Evolutionary conservation across 2,888 invertebrate species (phyloP).

Genomic region (Blastobasis adustella): DNA sequence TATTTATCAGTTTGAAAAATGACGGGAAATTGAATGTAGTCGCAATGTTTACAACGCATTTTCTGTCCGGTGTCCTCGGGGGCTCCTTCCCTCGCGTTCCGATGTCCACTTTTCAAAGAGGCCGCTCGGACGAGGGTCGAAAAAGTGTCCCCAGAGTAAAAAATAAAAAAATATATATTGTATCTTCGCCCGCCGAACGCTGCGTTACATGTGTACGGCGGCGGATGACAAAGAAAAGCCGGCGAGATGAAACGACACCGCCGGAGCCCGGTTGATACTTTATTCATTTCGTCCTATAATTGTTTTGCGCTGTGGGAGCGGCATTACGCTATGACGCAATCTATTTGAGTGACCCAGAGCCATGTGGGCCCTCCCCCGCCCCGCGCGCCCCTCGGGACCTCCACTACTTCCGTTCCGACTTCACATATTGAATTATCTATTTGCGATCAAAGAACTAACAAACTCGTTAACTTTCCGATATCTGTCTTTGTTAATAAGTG

Average conservation of each 20-base stretch:
- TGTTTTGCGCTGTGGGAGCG: slow-evolving; percentile 56
- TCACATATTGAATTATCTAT: slow-evolving; percentile 43
- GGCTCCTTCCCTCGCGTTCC: slow-evolving; percentile 74
- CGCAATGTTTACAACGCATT: slow-evolving; percentile 76
- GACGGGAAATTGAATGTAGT: slow-evolving; percentile 77
- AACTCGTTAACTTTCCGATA: background rate
- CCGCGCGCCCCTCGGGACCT: slow-evolving; percentile 25
- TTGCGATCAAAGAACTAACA: slow-evolving; percentile 34
- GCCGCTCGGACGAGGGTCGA: slow-evolving; percentile 75
- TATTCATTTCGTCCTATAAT: slow-evolving; percentile 66
- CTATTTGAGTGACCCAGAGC: slow-evolving; percentile 61
- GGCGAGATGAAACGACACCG: slow-evolving; percentile 38
- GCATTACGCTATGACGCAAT: slow-evolving; percentile 60
- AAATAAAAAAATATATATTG: slow-evolving; percentile 72
- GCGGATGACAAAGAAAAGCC: slow-evolving; percentile 62
- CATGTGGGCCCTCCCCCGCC: slow-evolving; percentile 32
- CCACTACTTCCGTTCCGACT: slow-evolving; percentile 19
- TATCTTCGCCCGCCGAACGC: slow-evolving; percentile 59
- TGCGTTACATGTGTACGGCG: slow-evolving; percentile 46
- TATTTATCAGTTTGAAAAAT: slow-evolving; percentile 77
- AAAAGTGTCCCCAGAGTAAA: slow-evolving; percentile 74
- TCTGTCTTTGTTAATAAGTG: too few relatives aligned
- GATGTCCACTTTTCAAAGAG: slow-evolving; percentile 76
- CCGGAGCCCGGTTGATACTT: slow-evolving; percentile 46
- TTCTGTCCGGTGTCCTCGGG: slow-evolving; percentile 70